phyloP scores from a whole-genome alignment of 2,797 vertebrate genomes.

The Gobio occitaniae region DNA sequence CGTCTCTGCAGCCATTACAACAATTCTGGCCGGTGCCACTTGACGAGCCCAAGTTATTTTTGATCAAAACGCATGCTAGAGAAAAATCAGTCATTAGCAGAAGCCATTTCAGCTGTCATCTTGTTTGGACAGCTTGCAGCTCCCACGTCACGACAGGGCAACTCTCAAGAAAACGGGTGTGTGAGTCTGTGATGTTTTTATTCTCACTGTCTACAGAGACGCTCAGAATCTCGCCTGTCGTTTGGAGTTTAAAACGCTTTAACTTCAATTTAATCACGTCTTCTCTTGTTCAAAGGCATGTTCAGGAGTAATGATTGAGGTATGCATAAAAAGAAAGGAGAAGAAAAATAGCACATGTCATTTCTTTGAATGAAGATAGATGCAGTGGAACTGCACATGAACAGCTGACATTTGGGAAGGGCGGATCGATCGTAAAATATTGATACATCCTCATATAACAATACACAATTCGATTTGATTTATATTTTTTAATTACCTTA shows the following conservation, averaged over 20 bases:
- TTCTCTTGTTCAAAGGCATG: conserved; percentile 36
- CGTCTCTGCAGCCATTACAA: conserved; percentile 69
- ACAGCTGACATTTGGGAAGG: not conserved
- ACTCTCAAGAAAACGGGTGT: conserved; percentile 62
- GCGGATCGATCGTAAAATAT: not conserved
- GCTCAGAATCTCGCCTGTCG: conserved; percentile 34
- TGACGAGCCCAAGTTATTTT: conserved; percentile 69
- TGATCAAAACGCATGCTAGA: conserved; percentile 72
- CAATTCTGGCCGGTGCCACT: conserved; percentile 67
- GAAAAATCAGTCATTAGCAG: conserved; percentile 76
- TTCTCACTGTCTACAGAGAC: conserved; percentile 45
- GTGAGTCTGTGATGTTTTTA: conserved; percentile 45
- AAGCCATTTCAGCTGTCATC: conserved; percentile 72
- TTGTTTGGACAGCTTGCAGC: conserved; percentile 76
- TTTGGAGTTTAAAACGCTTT: conserved; percentile 47
- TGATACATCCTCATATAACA: not conserved
- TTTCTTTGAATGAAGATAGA: not conserved
- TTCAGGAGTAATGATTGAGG: conserved; percentile 31
- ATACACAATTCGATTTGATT: not conserved
- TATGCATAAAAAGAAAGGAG: conserved; percentile 9
- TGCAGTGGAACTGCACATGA: not conserved
- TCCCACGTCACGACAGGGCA: conserved; percentile 64
- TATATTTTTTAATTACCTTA: not conserved
- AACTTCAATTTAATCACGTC: conserved; percentile 46
- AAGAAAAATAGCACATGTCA: not conserved